Percentiles rank a stretch among this genome's conserved stretches.
phyloP scores from a whole-genome alignment of 2,888 invertebrate genomes.

The Plutella xylostella region DNA sequence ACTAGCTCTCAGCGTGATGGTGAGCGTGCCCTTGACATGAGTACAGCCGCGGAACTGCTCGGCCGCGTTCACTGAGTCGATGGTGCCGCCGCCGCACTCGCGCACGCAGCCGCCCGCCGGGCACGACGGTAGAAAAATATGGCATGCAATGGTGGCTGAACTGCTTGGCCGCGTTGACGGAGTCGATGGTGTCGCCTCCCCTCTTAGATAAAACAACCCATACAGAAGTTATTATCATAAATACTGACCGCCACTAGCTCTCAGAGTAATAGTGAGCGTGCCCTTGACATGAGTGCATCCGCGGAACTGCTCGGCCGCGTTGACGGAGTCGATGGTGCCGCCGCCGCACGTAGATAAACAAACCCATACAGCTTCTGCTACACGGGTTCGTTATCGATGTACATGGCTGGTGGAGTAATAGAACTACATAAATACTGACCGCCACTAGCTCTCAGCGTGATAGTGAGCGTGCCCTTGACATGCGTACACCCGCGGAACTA shows the following conservation, averaged over 20 bases:
- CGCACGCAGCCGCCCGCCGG: constrained; percentile 72
- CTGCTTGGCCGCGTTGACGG: constrained; percentile 82
- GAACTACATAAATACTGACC: no score
- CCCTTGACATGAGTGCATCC: constrained; percentile 92
- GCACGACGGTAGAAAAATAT: no score
- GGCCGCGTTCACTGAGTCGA: constrained; percentile 87
- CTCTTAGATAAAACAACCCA: no score
- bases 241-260: constrained; percentile 76
- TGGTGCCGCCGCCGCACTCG: constrained; percentile 77
- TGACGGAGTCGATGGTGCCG: constrained; percentile 83
- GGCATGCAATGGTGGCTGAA: no score
- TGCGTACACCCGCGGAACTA: constrained; percentile 88
- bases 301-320: constrained; percentile 80
- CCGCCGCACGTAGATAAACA: no score
- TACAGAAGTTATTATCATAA: no score
- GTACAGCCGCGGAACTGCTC: constrained; percentile 89
- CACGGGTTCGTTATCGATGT: no score
- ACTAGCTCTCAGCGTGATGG: constrained; percentile 84
- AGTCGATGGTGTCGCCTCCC: constrained; percentile 80
- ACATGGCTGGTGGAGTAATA: no score
- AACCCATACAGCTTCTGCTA: no score
- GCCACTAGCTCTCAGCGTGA: constrained; percentile 81
- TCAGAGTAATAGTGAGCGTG: constrained; percentile 86
- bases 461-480: constrained; percentile 85
- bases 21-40: constrained; percentile 83